phyloP scores from a whole-genome alignment of 2,797 vertebrate genomes.

The Morelia viridis region DNA sequence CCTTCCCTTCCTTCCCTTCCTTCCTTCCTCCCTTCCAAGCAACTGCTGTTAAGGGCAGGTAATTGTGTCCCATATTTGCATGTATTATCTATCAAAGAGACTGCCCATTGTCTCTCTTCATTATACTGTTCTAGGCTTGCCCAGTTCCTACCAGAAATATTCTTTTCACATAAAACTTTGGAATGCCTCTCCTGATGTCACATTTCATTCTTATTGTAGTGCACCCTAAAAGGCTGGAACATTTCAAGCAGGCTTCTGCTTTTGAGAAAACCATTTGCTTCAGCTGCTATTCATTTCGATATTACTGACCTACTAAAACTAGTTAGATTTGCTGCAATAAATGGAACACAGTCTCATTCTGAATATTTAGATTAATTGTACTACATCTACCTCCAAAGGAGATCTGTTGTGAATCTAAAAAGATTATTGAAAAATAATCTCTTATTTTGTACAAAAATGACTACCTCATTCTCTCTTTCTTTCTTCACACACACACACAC shows the following conservation, averaged over 20 bases:
- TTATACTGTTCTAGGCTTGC: background rate
- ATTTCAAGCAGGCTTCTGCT: background rate
- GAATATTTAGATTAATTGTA: background rate
- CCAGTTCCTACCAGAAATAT: background rate
- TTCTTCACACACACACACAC: background rate
- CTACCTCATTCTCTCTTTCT: background rate
- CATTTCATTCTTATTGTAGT: background rate
- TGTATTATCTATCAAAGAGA: background rate
- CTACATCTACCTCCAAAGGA: background rate
- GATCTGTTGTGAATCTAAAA: background rate
- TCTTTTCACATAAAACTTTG: background rate
- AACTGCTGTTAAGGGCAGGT: background rate
- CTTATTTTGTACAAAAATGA: slow-evolving; percentile 1
- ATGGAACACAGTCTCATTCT: background rate
- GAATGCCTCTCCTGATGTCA: background rate
- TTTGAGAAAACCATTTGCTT: background rate
- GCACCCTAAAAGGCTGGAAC: background rate
- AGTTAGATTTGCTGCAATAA: background rate
- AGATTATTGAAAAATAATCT: background rate
- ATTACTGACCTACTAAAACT: background rate
- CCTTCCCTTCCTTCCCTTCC: too few species aligned
- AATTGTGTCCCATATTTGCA: background rate
- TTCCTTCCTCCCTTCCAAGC: too few species aligned
- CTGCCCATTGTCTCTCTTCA: background rate
- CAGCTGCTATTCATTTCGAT: background rate